Conservation (phyloP, 2,797 vertebrate genomes). For the Psittacula derbiana region DNA sequence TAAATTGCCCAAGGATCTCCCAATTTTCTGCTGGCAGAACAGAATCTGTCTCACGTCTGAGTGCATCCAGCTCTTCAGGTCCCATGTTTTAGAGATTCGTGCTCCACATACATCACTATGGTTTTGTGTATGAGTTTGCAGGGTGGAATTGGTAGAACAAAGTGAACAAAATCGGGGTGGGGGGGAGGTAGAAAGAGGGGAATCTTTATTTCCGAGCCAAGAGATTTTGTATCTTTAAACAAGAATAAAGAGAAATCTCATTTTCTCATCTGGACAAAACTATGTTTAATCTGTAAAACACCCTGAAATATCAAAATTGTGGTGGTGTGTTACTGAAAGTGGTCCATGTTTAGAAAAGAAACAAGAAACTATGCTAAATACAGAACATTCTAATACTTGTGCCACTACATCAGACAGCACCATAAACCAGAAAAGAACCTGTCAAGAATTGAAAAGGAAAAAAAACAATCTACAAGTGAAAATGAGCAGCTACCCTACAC, state of each 20-base stretch:
- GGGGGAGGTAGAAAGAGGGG: background rate
- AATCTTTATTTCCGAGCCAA: background rate
- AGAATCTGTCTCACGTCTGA: background rate
- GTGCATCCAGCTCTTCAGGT: background rate
- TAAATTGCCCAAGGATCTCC: background rate
- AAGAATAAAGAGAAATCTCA: background rate
- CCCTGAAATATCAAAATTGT: no score
- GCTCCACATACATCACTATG: background rate
- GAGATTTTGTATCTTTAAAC: background rate
- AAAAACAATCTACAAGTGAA: background rate
- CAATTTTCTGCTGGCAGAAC: background rate
- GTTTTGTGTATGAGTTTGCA: background rate
- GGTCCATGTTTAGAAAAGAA: background rate
- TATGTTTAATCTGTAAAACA: no score
- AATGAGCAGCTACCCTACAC: background rate
- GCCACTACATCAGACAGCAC: background rate
- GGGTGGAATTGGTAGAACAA: background rate
- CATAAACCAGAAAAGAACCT: background rate
- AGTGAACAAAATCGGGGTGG: background rate
- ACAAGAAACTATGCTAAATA: background rate
- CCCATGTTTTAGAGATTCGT: background rate
- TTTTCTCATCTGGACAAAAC: background rate
- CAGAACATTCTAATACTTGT: background rate
- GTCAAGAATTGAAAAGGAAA: background rate
- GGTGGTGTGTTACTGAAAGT: background rate